Base-by-base conservation (phyloP, 2,113 vertebrate species). In the Syngnathus floridae region DNA sequence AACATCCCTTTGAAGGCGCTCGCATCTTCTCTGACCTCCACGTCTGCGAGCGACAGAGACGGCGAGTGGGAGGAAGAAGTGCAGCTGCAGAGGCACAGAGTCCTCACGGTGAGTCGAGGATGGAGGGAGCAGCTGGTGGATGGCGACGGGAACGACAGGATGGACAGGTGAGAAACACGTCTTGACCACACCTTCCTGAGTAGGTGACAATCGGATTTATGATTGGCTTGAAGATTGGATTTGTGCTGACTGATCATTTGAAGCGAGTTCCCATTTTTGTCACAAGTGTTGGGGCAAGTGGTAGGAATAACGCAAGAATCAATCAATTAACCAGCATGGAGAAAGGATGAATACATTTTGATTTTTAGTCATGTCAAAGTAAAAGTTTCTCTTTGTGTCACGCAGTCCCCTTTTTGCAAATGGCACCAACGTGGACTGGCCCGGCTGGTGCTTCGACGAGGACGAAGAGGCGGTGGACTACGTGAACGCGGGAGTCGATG, bases 361-460 rank as follows among this genome's bases (percentile, higher is more conserved):
- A 31, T 31, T 31, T 26, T 31, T 31, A 31, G 26, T 31, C 26
- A 31, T 31, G 26, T 31, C 26, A 31, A 31, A 31, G 26, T 14
- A 14, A 4, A 14, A 14, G 5, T 51, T 51, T 10, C 37, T n/a
- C 1, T 8, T 2, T 7, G 1, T 45, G 9, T 12, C 26, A 66
- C 9, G 17, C 31, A 90, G 89, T 62, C 40, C 69, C 14, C 4
- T 43, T 16, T 73, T 78, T 41, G 3, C 16, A 0, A 77, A 86
- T 1, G 86, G 88, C 12, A 77, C 70, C 13, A 90, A 85, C 14
- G 89, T 90, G 69, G 90, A 92, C 78, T 91, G 89, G 90, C 19
- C 77, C 0, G 89, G 88, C 55, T 92, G 90, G 90, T 89, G 86
- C 71, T 80, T 91, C 13, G 88, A 90, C 36, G 87, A 89, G 7